These are phyloP conservation scores for Eudorcas thomsonii DNA, from an alignment of 2,113 vertebrate genomes.

Conservation along the genomic window DNA sequence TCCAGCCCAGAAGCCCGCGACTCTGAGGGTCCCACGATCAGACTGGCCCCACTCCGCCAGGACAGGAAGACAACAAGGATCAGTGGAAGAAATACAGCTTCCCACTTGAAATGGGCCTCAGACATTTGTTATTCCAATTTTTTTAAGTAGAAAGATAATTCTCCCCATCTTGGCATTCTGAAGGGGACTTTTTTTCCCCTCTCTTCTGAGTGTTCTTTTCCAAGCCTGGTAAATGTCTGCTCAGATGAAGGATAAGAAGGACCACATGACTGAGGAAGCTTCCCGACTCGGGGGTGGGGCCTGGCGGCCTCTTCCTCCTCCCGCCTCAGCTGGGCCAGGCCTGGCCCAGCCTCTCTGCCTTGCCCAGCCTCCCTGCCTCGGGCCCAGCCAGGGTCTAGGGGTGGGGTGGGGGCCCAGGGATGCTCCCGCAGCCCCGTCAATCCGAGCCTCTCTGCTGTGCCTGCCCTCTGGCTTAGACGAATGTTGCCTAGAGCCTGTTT, in stretches of 20 bases:
- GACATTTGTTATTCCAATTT: background rate
- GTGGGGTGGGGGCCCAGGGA: background rate
- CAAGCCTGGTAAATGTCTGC: background rate
- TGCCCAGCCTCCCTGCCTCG: fast-evolving
- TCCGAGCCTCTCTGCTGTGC: fast-evolving
- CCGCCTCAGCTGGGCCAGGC: too few relatives aligned
- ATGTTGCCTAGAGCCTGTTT: background rate
- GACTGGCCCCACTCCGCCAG: background rate
- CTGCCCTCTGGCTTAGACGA: background rate
- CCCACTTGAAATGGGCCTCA: background rate
- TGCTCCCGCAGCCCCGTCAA: fast-evolving
- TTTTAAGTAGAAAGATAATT: background rate
- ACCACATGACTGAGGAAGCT: background rate
- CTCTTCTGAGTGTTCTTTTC: background rate
- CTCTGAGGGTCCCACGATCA: background rate
- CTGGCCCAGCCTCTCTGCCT: background rate
- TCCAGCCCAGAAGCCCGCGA: background rate
- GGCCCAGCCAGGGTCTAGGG: background rate
- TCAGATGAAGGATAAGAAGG: background rate
- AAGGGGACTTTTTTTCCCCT: background rate
- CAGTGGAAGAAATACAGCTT: background rate
- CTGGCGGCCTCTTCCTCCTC: background rate
- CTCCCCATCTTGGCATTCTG: background rate
- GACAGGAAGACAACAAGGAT: background rate
- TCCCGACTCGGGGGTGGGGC: background rate